Conservation (phyloP, 2,888 invertebrate species). For the Dione juno region DNA sequence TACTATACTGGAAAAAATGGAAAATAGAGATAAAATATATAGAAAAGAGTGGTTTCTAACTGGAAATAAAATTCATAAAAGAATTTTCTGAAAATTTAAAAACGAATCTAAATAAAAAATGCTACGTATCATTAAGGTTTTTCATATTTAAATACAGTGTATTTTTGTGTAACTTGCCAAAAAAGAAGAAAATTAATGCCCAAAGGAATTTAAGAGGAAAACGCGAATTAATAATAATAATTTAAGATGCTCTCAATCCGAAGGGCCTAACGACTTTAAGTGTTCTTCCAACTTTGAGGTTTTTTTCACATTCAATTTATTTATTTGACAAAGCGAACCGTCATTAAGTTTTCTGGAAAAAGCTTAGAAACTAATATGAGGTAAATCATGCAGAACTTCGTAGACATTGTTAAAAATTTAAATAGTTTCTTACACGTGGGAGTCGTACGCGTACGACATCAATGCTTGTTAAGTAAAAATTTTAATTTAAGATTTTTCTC, state of each 20-base stretch:
- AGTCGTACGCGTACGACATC: too few relatives aligned
- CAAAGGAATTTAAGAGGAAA: slow-evolving; percentile 11
- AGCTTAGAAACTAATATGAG: slow-evolving; percentile 18
- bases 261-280: slow-evolving; percentile 26
- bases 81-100: too few relatives aligned
- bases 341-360: slow-evolving; percentile 16
- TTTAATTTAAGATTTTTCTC: too few relatives aligned
- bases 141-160: background rate
- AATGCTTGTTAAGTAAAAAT: too few relatives aligned
- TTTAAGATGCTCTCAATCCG: slow-evolving; percentile 27
- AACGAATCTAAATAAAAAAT: background rate
- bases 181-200: background rate
- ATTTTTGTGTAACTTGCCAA: background rate
- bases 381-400: background rate
- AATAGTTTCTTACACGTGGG: background rate
- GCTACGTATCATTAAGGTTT: background rate
- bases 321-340: slow-evolving; percentile 24
- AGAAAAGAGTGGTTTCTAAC: too few relatives aligned
- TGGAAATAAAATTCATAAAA: too few relatives aligned
- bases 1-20: background rate
- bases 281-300: slow-evolving; percentile 31
- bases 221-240: slow-evolving; percentile 23
- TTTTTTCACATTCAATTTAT: slow-evolving; percentile 35
- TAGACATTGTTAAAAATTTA: background rate
- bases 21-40: too few relatives aligned